phyloP scores from a whole-genome alignment of 2,888 invertebrate genomes.

The Cecidostiba fungosa region DNA sequence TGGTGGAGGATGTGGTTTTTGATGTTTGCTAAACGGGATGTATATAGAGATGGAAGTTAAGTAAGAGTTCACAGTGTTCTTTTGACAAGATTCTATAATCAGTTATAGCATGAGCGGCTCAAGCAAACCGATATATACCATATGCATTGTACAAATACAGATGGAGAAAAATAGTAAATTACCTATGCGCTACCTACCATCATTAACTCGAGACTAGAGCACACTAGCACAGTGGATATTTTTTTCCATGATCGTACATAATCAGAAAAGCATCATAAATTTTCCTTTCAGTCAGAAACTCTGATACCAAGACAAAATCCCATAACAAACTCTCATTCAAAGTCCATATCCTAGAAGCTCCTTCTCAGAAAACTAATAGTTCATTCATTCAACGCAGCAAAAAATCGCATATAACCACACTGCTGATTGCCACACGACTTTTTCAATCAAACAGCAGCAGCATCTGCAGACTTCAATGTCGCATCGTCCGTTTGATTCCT shows the following conservation, averaged over 20 bases:
- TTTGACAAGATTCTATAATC: too few species aligned
- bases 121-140: too few species aligned
- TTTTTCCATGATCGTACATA: not conserved
- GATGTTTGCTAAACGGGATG: too few species aligned
- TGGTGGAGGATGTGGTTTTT: too few species aligned
- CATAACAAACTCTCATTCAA: not conserved
- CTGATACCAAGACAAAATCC: not conserved
- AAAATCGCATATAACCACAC: not conserved
- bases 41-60: too few species aligned
- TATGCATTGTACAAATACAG: too few species aligned
- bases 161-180: too few species aligned
- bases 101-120: too few species aligned
- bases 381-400: not conserved
- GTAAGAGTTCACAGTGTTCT: too few species aligned
- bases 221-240: too few species aligned
- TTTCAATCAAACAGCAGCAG: not conserved
- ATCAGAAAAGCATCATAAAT: slow-evolving; percentile 8
- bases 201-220: too few species aligned
- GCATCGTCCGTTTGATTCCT: not conserved
- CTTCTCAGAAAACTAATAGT: not conserved
- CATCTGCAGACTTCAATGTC: not conserved
- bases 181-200: too few species aligned
- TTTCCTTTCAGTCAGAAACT: slow-evolving; percentile 16
- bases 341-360: not conserved
- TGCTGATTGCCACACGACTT: slow-evolving; percentile 1